Evolutionary conservation across 1,140 invertebrate genomes (phyloP), one percentile per base, ranked within the genome.

Genomic region (Pseudomyrmex cubaensis): DNA sequence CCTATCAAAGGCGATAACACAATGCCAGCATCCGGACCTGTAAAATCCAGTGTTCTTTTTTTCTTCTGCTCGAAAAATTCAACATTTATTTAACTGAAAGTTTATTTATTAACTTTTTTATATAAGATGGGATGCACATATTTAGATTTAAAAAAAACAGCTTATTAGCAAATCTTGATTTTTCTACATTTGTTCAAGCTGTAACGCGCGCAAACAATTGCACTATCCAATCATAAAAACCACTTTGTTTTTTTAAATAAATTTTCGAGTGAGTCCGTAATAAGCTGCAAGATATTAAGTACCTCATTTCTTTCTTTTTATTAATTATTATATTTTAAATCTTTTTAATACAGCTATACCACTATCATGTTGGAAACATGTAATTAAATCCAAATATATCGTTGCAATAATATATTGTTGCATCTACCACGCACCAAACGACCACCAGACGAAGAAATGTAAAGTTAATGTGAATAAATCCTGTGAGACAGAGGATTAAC

Each of bases 1-100:
- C 95, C 95, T 59, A 96, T 88, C 25, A 96, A 80, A 1, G 95
- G 95, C 1, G 95, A 95, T 3, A 96, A 89, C 3, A 93, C 92
- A 22, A 95, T 91, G 12, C 95, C 95, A 0, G 94, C 94, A 76
- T 95, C 95, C 77, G 95, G 94, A 52, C 95, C 95, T 96, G 92
- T 10, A 93, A 93, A 63, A 75, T 50, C 50, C 50, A 59, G 63
- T 50, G 57, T 62, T 12, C 8, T 52, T 20, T 13, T 59, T 59
- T 2, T 15, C 46, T 67, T 4, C 1, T 35, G n/a, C 8, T n/a
- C 20, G 22, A 13, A 5, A 13, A 74, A 8, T 35, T 67, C n/a
- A 20, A 54, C 35, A 8, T 35, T 35, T 35, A 35, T 35, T 35
- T 35, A 35, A 35, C 35, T 7, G 35, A 35, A 35, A 17, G 1